Base-by-base conservation (phyloP, 2,113 vertebrate species). In the Tetrao urogallus region DNA sequence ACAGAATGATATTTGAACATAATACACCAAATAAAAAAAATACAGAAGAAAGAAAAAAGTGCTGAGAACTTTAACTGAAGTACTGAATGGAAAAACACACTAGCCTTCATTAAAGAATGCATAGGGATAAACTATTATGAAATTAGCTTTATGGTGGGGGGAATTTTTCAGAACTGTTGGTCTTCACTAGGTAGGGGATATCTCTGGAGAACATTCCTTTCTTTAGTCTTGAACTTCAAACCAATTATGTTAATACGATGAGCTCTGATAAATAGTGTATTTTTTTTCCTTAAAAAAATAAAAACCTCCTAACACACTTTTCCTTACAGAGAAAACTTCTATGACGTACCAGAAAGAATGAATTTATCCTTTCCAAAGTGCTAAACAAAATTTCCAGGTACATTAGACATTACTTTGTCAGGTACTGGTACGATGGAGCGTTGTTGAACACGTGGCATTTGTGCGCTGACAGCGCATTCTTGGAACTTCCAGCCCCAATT, bases 361-460 rank as follows among this genome's bases (percentile, higher is more conserved):
- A 98, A 97, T 64, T 92, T 98, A 98, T 98, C 98, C 97, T 98
- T 98, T 98, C 97, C 98, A 98, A 98, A 98, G 98, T 99, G 98
- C 98, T 98, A 98, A 98, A 98, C 95, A 98, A 98, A 98, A 98
- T 95, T 95, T 97, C 96, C 97, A 98, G 97, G 97, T 98, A 97
- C 58, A 95, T 96, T 92, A 97, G 97, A 88, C 94, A 77, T 97
- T 70, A 96, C 95, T 93, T 91, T 97, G 97, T 98, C 97, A 98
- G 94, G 94, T 94, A 96, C 94, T 96, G 94, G 91, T 97, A 94
- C 94, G 91, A 95, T 58, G 91, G 96, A 94, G 85, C 95, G 3
- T 25, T 50, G 93, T 69, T 45, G 38, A 94, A 94, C 78, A 91
- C 32, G 27, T 50, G 95, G 96, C 12, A 5, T 94, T 91, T 10